phyloP scores from a whole-genome alignment of 2,113 vertebrate genomes.

The Brevimyrus niger region DNA sequence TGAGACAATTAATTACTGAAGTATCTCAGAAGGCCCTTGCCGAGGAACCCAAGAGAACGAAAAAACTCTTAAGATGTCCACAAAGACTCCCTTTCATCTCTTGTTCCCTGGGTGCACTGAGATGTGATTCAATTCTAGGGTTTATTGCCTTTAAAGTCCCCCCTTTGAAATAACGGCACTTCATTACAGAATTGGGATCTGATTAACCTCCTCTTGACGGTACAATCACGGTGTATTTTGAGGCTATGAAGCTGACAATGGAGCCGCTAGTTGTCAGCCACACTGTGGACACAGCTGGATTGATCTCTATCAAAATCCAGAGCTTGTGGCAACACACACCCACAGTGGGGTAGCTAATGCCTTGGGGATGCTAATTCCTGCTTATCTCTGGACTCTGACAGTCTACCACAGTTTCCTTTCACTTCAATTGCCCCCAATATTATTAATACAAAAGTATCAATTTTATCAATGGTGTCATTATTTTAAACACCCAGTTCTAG shows the following conservation, averaged over 20 bases:
- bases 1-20: slow-evolving; percentile 59
- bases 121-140: slow-evolving; percentile 48
- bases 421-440: background rate
- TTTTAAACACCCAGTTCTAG: background rate
- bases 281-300: background rate
- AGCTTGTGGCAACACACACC: background rate
- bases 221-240: slow-evolving; percentile 44
- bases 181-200: slow-evolving; percentile 60
- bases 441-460: background rate
- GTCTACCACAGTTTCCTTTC: background rate
- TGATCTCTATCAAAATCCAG: background rate
- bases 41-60: slow-evolving; percentile 43
- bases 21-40: slow-evolving; percentile 44
- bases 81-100: slow-evolving; percentile 45
- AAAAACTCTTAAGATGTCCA: slow-evolving; percentile 48
- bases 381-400: background rate
- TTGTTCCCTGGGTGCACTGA: slow-evolving; percentile 47
- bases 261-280: background rate
- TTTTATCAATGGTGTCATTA: background rate
- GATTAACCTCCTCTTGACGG: slow-evolving; percentile 59
- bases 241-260: background rate
- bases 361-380: background rate
- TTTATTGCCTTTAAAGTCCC: slow-evolving; percentile 57
- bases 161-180: slow-evolving; percentile 54
- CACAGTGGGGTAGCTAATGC: background rate